Base-by-base conservation (phyloP, 2,113 vertebrate genomes). In the Cheirogaleus medius region DNA sequence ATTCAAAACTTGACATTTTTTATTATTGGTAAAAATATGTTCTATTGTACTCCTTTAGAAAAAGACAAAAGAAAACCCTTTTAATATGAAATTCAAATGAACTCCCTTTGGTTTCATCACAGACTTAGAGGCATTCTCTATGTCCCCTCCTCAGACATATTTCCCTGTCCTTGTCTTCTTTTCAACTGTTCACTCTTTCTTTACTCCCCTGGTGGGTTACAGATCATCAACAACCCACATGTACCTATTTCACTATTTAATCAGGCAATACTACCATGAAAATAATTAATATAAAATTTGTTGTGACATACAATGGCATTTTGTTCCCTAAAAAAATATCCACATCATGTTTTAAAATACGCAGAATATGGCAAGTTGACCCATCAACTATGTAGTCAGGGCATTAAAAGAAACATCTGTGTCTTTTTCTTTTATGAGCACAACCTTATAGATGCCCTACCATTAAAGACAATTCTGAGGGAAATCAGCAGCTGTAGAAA, bases 401-500 rank as follows among this genome's bases (percentile, higher is more conserved):
- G 23, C 47, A 85, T 56, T 77, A 74, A 91, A 89, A 92, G 83
- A 96, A 94, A 63, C 69, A 90, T 92, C 78, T 87, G 84, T 64
- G 42, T 80, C 94, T 97, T 84, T 60, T 95, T 68, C 23, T 94
- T 92, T 94, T 60, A 90, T 39, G 58, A 85, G 15, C 27, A 54
- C 44, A 87, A 60, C 32, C 69, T 42, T 60, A 32, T 32, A 52
- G 80, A 86, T 64, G 17, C 9, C 58, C 14, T 81, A 42, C 96
- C 49, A 52, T 95, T 87, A 94, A 97, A 97, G 93, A 76, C 8
- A 39, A n/a, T 81, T 87, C 47, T 0, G 0, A 87, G 39, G 12
- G 66, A 97, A 92, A 84, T 89, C n/a, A 77, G 29, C n/a, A 87
- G 64, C 80, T 94, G 58, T 73, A 87, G 10, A 64, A 92, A 92